Evolutionary conservation across 1,140 invertebrate species (phyloP).

Genomic region (Heliconius himera): DNA sequence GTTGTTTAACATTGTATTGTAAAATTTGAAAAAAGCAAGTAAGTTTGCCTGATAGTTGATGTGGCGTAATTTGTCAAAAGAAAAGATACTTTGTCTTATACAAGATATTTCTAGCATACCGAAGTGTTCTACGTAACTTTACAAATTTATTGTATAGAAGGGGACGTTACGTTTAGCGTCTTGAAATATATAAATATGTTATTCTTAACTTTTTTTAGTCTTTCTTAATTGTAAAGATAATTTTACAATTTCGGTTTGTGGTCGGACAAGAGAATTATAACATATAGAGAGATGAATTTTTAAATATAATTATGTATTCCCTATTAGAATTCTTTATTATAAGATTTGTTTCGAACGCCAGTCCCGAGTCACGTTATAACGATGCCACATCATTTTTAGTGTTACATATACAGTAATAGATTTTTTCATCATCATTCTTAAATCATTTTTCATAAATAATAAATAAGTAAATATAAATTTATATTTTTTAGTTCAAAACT

Average conservation of each 20-base stretch:
- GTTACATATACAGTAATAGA: too few species aligned
- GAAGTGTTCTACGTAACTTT: conserved; percentile 30
- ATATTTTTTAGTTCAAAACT: too few species aligned
- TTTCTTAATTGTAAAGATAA: background rate
- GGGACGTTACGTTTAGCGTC: background rate
- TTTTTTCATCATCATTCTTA: too few species aligned
- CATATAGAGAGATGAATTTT: background rate
- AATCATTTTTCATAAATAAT: too few species aligned
- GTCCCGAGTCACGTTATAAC: too few species aligned
- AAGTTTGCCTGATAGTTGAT: conserved; percentile 39
- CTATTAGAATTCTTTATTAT: too few species aligned
- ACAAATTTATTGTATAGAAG: background rate
- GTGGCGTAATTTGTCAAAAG: conserved; percentile 33
- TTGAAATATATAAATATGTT: background rate
- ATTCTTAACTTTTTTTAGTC: background rate
- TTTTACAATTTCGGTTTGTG: background rate
- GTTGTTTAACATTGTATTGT: conserved; percentile 38
- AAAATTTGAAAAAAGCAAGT: conserved; percentile 36
- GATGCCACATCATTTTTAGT: too few species aligned
- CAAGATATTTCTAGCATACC: conserved; percentile 29
- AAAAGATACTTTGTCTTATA: conserved; percentile 20
- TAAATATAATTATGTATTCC: too few species aligned
- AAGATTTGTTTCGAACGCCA: too few species aligned
- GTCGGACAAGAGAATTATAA: background rate
- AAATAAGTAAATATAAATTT: too few species aligned